Conservation (phyloP, 1,140 invertebrate genomes). For the Drosophila carrolli region DNA sequence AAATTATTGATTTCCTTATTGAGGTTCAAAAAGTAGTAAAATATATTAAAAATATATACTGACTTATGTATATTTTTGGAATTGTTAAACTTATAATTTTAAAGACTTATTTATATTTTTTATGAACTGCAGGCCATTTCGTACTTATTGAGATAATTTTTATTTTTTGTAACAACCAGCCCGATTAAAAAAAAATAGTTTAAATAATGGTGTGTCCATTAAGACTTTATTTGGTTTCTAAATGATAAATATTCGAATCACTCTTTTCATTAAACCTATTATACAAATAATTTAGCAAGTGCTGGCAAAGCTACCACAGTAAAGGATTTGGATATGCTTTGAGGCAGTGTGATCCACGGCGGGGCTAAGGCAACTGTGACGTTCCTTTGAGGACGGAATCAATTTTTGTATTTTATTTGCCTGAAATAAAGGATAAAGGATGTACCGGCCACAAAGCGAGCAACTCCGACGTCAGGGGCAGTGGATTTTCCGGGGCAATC, state of each 20-base stretch:
- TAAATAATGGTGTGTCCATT: background rate
- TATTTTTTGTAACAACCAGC: too few species aligned
- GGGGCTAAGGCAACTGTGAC: background rate
- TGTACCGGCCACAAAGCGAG: conserved; percentile 36
- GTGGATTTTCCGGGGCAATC: conserved; percentile 31
- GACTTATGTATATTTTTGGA: too few species aligned
- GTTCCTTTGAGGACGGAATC: conserved; percentile 22
- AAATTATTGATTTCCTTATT: too few species aligned
- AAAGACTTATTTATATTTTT: too few species aligned
- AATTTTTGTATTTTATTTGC: conserved; percentile 50
- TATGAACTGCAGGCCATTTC: too few species aligned
- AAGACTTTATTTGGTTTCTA: background rate
- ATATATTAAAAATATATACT: too few species aligned
- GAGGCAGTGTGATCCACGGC: conserved; percentile 5
- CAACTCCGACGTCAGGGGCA: conserved; percentile 12
- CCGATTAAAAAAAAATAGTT: background rate
- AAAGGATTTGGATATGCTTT: conserved; percentile 28
- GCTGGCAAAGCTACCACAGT: background rate
- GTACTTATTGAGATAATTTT: too few species aligned
- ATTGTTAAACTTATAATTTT: too few species aligned
- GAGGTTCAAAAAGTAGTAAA: too few species aligned
- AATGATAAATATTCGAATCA: background rate
- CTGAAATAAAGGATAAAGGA: conserved; percentile 43
- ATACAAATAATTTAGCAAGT: background rate
- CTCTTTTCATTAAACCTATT: background rate